Base-by-base conservation (phyloP, 2,888 invertebrate species). In the Nomada ferruginata region DNA sequence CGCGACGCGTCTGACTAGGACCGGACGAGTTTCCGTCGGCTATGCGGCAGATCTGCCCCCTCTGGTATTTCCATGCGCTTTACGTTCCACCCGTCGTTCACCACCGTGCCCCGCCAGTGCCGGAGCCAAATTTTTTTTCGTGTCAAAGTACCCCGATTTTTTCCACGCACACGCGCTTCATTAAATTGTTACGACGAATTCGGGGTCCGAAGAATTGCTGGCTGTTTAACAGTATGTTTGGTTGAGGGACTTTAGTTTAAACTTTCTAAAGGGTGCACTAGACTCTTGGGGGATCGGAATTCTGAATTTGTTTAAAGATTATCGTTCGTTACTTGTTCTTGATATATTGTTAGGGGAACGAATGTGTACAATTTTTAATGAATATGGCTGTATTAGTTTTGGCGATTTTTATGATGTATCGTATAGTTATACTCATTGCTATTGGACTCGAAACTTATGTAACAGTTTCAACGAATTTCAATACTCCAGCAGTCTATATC, bases 21-120 rank as follows among this genome's bases (percentile, higher is more conserved):
- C 72, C 84, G 66, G 76, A 76, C 83, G 82, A 80, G 74, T 86
- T 86, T 86, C 81, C 84, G 77, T 85, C 82, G 88, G 83, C 87
- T 90, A 90, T 90, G 89, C 89, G 88, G 88, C 87, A 89, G 84
- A 85, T 85, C 73, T 76, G 76, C 81, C 77, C 81, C 81, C 81
- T 74, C 74, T 75, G 82, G 73, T 82, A 83, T 83, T 83, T 83
- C 83, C 83, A 83, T 83, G 83, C 83, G 83, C 83, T 69, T 65
- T 83, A 64, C 82, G 57, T 5, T 52, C 60, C 64, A 60, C 52
- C 47, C 61, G 36, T 23, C 57, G 73, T 71, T 73, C 73, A 50
- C 76, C 82, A 47, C 80, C 81, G 75, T 74, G 61, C 68, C 75
- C 73, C 68, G 23, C 59, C 63, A 59, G 36, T 71, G 53, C 20